Evolutionary conservation across 92 coral and sea anemone species (phyloP), one percentile per base, ranked within the genome.

Genomic region (Diadumene lineata): DNA sequence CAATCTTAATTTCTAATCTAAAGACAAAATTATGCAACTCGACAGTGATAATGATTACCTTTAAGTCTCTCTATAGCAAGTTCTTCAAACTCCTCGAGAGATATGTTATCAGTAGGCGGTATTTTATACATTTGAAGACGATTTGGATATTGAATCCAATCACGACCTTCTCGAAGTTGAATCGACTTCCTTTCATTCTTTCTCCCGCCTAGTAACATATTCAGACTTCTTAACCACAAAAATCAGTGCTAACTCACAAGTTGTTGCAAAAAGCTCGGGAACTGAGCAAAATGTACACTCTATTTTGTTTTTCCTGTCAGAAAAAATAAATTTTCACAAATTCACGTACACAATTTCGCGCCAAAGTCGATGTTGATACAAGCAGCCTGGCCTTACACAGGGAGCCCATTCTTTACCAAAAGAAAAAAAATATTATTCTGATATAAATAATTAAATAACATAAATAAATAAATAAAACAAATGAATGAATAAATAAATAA

Each of bases 81-180:
- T 69, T 84, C 92, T 66, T 96, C 99, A 72, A 96, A 96, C 77
- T 96, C 96, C 56, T 96, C 97, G 78, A 96, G 73, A 0, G 96
- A 86, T 28, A 96, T 96, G 73, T 86, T 96, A 64, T 92, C 96
- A 27, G 75, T 80, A 31, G 99, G 99, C 28, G 99, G 99, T 23
- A 86, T 63, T 51, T 82, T 89, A 56, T 96, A 96, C 97, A 89
- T 88, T 60, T 92, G 92, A 71, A 96, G 80, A 66, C 97, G 81
- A 64, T 91, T 83, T 1, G 79, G 78, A 66, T 78, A 79, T 60
- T 72, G 78, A n/a, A 74, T 8, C 65, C 46, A 30, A 50, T 77
- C 64, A 57, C 78, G 72, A 33, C 72, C 48, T 27, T 68, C 78
- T 28, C 65, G 66, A 43, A 77, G 24, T 13, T 38, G 60, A 43